These are phyloP conservation scores for Artibeus lituratus DNA, from an alignment of 2,797 vertebrate species.

Conservation along the genomic window DNA sequence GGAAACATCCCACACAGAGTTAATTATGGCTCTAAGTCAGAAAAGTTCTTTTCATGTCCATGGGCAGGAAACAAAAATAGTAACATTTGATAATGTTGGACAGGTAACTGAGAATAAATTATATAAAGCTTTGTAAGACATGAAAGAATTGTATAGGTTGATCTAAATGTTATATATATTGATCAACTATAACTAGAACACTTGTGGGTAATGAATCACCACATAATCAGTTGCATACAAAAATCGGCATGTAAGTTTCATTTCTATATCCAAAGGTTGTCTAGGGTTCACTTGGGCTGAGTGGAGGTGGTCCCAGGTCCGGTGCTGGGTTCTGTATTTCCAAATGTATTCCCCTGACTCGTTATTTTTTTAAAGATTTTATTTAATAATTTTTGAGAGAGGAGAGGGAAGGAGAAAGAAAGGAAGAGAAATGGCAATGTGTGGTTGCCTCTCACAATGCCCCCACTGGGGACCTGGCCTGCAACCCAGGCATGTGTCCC, in stretches of 20 bases:
- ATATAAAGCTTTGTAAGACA: neutral
- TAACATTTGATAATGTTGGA: neutral
- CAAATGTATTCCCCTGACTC: neutral
- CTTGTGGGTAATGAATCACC: neutral
- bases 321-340: neutral
- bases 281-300: neutral
- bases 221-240: neutral
- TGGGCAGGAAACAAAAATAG: neutral
- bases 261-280: neutral
- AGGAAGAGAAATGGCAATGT: no score
- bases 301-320: fast-evolving
- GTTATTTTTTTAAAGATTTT: neutral
- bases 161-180: neutral
- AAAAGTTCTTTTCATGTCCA: neutral
- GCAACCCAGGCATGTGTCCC: no score
- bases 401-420: no score
- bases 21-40: neutral
- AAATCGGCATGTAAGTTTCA: neutral
- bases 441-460: no score
- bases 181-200: neutral
- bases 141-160: neutral
- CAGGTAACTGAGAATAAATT: neutral
- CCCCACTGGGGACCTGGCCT: no score
- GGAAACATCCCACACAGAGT: neutral
- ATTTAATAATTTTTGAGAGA: no score